These are phyloP conservation scores for Iphiclides podalirius DNA, from an alignment of 2,888 invertebrate species.

Conservation along the genomic window DNA sequence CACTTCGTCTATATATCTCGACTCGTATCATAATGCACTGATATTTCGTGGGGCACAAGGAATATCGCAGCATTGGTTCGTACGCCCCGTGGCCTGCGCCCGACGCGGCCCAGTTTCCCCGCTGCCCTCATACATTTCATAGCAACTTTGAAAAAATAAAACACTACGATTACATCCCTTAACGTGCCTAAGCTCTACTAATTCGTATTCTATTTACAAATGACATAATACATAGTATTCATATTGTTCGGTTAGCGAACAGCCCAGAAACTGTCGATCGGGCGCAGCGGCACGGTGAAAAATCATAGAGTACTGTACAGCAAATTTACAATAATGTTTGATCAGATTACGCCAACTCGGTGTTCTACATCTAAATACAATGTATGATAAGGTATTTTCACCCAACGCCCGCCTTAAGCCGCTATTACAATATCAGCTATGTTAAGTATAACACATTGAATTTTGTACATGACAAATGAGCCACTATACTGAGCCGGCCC, in stretches of 20 bases:
- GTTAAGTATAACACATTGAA: slow-evolving; percentile 66
- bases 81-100: slow-evolving; percentile 47
- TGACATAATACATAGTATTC: slow-evolving; percentile 67
- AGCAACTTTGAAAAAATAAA: slow-evolving; percentile 63
- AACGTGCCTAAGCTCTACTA: slow-evolving; percentile 67
- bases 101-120: no score
- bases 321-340: slow-evolving; percentile 76
- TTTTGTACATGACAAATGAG: slow-evolving; percentile 68
- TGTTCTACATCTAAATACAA: slow-evolving; percentile 69
- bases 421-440: slow-evolving; percentile 69
- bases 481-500: slow-evolving; percentile 43
- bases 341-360: slow-evolving; percentile 75
- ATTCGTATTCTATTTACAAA: slow-evolving; percentile 75
- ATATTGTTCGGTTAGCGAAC: slow-evolving; percentile 70
- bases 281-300: slow-evolving; percentile 36
- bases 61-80: slow-evolving; percentile 75
- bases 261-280: slow-evolving; percentile 46
- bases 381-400: slow-evolving; percentile 64
- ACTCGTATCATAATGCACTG: slow-evolving; percentile 73
- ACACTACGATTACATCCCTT: slow-evolving; percentile 70
- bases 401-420: slow-evolving; percentile 73
- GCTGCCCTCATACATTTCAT: slow-evolving; percentile 43
- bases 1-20: slow-evolving; percentile 68
- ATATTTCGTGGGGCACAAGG: slow-evolving; percentile 76
- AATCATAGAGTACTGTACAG: slow-evolving; percentile 61